A percentile compares a stretch with the other conserved stretches of the same genome.
Conservation (phyloP, 1,140 invertebrate genomes). For the Drosophila truncata region DNA sequence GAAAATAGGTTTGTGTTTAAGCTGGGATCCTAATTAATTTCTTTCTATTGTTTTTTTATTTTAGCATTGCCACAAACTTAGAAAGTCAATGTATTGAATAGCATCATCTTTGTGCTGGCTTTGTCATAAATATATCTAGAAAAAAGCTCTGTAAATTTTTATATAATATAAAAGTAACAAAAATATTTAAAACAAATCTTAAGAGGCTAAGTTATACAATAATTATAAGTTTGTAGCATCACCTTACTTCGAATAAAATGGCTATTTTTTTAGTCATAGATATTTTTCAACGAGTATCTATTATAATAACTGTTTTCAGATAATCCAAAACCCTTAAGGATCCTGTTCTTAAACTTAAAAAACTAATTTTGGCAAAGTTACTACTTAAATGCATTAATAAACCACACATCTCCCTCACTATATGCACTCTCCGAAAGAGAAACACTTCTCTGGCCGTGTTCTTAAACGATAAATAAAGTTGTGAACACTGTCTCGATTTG, state of each 20-base stretch:
- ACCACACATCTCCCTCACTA: neutral
- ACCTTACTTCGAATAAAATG: neutral
- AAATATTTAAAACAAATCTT: neutral
- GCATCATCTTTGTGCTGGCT: neutral
- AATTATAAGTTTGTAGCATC: neutral
- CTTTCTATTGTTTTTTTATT: neutral
- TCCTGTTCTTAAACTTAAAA: neutral
- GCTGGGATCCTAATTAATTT: too few relatives aligned
- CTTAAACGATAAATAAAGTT: conserved; percentile 77
- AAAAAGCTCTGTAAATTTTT: neutral
- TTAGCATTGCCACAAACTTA: neutral
- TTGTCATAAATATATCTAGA: too few relatives aligned
- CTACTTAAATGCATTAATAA: neutral
- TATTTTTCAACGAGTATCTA: neutral
- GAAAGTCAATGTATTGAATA: neutral
- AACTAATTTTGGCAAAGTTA: neutral
- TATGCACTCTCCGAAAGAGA: neutral
- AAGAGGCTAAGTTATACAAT: neutral
- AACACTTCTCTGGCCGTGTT: conserved; percentile 47
- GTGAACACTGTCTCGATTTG: conserved; percentile 78
- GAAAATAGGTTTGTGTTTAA: neutral
- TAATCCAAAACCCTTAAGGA: neutral
- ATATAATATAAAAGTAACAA: neutral
- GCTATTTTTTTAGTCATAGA: neutral
- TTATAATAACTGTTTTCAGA: too few relatives aligned